phyloP scores from a whole-genome alignment of 2,113 vertebrate genomes.

The Danionella cerebrum region DNA sequence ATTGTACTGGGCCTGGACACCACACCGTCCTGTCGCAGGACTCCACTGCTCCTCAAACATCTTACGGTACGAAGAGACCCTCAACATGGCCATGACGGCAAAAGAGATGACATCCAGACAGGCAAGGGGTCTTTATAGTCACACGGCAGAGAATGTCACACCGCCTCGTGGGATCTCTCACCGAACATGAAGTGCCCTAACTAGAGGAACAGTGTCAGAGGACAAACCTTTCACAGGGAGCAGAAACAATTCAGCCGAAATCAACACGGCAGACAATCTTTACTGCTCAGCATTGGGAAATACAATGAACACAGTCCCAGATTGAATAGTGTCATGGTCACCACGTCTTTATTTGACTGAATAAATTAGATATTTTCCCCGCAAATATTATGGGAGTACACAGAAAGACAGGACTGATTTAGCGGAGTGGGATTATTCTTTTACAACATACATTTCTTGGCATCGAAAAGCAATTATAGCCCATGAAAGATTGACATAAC shows the following conservation, averaged over 20 bases:
- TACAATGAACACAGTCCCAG: background rate
- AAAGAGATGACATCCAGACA: conserved; percentile 22
- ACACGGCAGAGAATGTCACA: conserved; percentile 53
- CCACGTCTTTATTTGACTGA: conserved; percentile 66
- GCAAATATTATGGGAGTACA: conserved; percentile 46
- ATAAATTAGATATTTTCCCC: conserved; percentile 69
- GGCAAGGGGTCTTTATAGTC: conserved; percentile 46
- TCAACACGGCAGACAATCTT: too few relatives aligned
- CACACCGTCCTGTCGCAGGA: conserved; percentile 41
- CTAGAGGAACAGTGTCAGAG: conserved; percentile 50
- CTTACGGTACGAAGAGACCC: conserved; percentile 66
- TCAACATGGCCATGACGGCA: conserved; percentile 54
- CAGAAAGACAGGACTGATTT: conserved; percentile 26
- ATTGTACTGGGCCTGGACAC: conserved; percentile 31
- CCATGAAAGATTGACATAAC: background rate
- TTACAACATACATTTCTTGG: conserved; percentile 22
- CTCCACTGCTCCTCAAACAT: conserved; percentile 55
- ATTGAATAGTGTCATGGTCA: conserved; percentile 12
- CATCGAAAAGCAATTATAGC: conserved; percentile 21
- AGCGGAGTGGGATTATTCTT: too few relatives aligned
- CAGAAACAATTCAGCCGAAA: conserved; percentile 31
- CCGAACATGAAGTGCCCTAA: conserved; percentile 35
- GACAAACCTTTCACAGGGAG: conserved; percentile 47
- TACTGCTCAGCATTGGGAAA: too few relatives aligned
- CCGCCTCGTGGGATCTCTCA: conserved; percentile 46